Percentiles rank a stretch among this genome's conserved stretches.
phyloP scores from a whole-genome alignment of 2,888 invertebrate genomes.

The Cephus pygmeus region DNA sequence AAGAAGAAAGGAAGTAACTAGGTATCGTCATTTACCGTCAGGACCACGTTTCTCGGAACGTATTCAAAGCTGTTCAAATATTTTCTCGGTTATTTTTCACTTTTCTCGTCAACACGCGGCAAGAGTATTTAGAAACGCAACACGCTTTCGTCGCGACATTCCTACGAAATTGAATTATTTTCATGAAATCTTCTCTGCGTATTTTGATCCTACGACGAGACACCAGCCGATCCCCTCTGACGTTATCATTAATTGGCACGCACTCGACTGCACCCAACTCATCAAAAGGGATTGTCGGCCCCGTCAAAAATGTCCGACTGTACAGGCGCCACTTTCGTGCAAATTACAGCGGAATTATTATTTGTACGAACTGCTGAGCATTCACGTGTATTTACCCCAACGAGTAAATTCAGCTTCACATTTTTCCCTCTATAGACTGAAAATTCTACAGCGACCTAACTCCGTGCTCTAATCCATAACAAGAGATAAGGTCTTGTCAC shows the following conservation, averaged over 20 bases:
- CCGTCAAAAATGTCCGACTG: neutral
- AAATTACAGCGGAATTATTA: neutral
- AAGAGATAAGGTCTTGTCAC: neutral
- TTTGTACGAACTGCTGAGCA: neutral
- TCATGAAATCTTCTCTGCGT: neutral
- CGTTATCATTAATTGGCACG: slow-evolving; percentile 51
- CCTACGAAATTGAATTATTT: neutral
- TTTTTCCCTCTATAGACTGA: neutral
- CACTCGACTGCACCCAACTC: slow-evolving; percentile 46
- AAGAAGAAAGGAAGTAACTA: neutral
- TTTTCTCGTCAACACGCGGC: neutral
- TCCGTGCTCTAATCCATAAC: neutral
- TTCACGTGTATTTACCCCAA: neutral
- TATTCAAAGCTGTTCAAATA: no score
- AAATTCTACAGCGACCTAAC: no score
- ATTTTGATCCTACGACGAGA: neutral
- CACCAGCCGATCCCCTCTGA: slow-evolving; percentile 12
- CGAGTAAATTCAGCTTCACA: neutral
- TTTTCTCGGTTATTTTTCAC: neutral
- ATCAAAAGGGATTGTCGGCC: slow-evolving; percentile 49
- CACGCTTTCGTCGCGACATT: neutral
- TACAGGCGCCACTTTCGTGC: neutral
- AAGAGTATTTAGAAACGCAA: neutral
- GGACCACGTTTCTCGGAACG: neutral
- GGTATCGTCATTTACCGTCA: neutral